These are phyloP conservation scores for Pomacea canaliculata DNA, from an alignment of 2,888 invertebrate species.

Conservation along the genomic window DNA sequence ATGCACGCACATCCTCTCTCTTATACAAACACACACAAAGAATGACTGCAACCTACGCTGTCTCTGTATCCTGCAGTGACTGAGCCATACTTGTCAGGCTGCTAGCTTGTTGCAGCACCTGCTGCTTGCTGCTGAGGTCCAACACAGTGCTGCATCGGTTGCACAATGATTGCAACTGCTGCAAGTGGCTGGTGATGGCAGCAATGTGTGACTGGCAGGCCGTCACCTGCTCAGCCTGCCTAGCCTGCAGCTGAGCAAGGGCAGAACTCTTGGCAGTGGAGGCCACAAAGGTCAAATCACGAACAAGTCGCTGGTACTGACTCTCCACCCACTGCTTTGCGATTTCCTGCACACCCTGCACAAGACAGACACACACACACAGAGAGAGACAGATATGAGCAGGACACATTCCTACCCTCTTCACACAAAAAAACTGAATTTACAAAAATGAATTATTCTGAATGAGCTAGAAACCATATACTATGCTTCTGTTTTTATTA, in stretches of 20 bases:
- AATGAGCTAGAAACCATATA: no score
- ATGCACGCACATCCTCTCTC: no score
- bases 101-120: slow-evolving; percentile 44
- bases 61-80: no score
- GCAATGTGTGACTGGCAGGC: slow-evolving; percentile 43
- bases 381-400: background rate
- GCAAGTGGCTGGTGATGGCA: slow-evolving; percentile 40
- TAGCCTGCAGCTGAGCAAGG: slow-evolving; percentile 2
- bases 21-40: no score
- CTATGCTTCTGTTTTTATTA: no score
- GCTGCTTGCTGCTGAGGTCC: slow-evolving; percentile 45
- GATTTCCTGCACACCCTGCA: slow-evolving; percentile 48
- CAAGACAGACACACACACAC: background rate
- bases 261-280: slow-evolving; percentile 39
- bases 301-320: slow-evolving; percentile 53
- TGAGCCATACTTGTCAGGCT: background rate
- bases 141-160: slow-evolving; percentile 48
- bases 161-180: slow-evolving; percentile 44
- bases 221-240: slow-evolving; percentile 37
- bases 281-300: slow-evolving; percentile 52
- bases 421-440: no score
- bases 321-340: slow-evolving; percentile 51
- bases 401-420: no score
- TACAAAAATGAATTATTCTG: no score
- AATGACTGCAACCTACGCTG: no score